Evolutionary conservation across 23 tunicate species (phyloP), one percentile per base, ranked within the genome.

Genomic region (Ascidia mentula): DNA sequence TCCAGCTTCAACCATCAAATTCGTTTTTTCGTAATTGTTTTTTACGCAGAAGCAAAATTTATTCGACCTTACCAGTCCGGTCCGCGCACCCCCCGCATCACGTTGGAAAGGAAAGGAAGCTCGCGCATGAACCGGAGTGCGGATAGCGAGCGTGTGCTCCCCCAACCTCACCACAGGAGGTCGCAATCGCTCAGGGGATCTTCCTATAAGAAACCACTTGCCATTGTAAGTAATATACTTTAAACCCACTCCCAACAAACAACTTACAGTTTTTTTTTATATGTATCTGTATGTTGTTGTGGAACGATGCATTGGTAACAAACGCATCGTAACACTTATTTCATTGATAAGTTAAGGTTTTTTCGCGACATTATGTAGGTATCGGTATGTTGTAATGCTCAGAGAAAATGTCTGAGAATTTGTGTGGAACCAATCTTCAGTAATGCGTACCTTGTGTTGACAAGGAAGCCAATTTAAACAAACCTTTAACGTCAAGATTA

Each of bases 31-130:
- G n/a, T n/a, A n/a, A n/a, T n/a, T n/a, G n/a, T n/a, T n/a, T n/a
- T n/a, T n/a, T n/a, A 69, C 13, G 9, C 65, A 85, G 89, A 85
- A 40, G 71, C 89, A 24, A 85, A 85, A 37, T 85, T 85, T 37
- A 70, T 85, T 36, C 82, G 72, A 9, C 82, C 89, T 5, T 80
- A 85, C 22, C 75, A 75, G 24, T 70, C 82, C 26, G 37, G 45
- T 60, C 75, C 75, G 15, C 89, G 89, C 9, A 71, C 82, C n/a
- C 78, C 78, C 3, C 42, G 73, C 5, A 36, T 38, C 22, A 69
- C 59, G 24, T 32, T 77, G 46, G 77, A 70, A n/a, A 70, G 89
- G 34, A 85, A 85, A 34, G 73, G 80, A 7, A 85, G 89, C 34
- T 78, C 80, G 22, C 45, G 82, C 9, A 45, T 85, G 74, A 77